Conservation (phyloP, 2,888 invertebrate species). For the Gerris lacustris region DNA sequence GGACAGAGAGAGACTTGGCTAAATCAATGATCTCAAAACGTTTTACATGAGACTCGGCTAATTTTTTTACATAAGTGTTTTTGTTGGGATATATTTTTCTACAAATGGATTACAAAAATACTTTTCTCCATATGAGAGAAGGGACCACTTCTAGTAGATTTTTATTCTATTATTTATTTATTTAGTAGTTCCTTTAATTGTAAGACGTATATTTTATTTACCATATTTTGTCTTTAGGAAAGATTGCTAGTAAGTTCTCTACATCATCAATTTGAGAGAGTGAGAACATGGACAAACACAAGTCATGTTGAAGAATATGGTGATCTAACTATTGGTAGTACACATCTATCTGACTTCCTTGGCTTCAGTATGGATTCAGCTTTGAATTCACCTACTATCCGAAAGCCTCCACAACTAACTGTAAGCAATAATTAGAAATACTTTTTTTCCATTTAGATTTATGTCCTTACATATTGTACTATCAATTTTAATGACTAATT, state of each 20-base stretch:
- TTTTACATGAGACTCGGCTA: no score
- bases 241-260: slow-evolving; percentile 41
- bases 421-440: not conserved
- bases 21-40: no score
- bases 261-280: slow-evolving; percentile 41
- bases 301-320: slow-evolving; percentile 48
- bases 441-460: slow-evolving; percentile 7
- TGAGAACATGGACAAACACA: slow-evolving; percentile 43
- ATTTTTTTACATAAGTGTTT: no score
- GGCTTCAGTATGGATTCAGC: slow-evolving; percentile 25
- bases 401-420: not conserved
- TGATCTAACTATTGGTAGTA: slow-evolving; percentile 35
- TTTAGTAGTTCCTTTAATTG: no score
- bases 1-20: no score
- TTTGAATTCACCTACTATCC: not conserved
- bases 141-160: no score
- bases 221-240: slow-evolving; percentile 34
- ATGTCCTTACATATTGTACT: not conserved
- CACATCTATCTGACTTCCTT: slow-evolving; percentile 33
- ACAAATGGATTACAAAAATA: no score
- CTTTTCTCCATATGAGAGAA: no score
- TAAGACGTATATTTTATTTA: no score
- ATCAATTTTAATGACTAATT: no score
- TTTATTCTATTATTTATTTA: no score
- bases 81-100: no score